Evolutionary conservation across 2,888 invertebrate genomes (phyloP).

Genomic region (Siphlonurus alternatus): DNA sequence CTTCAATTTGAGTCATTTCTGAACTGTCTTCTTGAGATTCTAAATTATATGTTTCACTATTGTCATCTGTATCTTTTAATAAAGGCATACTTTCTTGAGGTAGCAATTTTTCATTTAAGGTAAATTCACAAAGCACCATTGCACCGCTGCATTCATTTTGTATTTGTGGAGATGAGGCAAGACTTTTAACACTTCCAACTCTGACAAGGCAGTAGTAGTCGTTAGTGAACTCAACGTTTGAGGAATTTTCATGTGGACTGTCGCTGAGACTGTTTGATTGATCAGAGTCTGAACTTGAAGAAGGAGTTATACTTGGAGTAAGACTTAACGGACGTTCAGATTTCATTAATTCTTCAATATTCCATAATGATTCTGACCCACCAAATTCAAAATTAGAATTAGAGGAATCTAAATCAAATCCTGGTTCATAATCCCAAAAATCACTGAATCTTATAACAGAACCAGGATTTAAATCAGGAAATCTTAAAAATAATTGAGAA

Average conservation of each 20-base stretch:
- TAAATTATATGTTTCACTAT: background rate
- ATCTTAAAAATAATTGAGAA: background rate
- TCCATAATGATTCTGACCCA: background rate
- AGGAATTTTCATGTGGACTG: conserved; percentile 8
- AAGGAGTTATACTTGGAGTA: background rate
- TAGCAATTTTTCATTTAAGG: background rate
- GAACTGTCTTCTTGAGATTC: conserved; percentile 15
- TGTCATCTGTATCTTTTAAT: background rate
- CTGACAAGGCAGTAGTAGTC: conserved; percentile 67
- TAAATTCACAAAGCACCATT: background rate
- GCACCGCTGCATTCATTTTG: background rate
- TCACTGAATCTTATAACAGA: background rate
- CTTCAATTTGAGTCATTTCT: background rate
- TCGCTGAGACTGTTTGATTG: background rate
- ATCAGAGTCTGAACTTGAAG: background rate
- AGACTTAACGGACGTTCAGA: background rate
- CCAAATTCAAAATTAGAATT: background rate
- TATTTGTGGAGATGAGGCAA: conserved; percentile 48
- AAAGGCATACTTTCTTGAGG: background rate
- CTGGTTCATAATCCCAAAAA: background rate
- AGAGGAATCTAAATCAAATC: background rate
- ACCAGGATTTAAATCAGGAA: background rate
- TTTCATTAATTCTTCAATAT: background rate
- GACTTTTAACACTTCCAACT: conserved; percentile 62
- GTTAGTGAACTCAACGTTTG: conserved; percentile 43